These are phyloP conservation scores for Neoaliturus tenellus DNA, from an alignment of 2,888 invertebrate genomes.

Conservation along the genomic window DNA sequence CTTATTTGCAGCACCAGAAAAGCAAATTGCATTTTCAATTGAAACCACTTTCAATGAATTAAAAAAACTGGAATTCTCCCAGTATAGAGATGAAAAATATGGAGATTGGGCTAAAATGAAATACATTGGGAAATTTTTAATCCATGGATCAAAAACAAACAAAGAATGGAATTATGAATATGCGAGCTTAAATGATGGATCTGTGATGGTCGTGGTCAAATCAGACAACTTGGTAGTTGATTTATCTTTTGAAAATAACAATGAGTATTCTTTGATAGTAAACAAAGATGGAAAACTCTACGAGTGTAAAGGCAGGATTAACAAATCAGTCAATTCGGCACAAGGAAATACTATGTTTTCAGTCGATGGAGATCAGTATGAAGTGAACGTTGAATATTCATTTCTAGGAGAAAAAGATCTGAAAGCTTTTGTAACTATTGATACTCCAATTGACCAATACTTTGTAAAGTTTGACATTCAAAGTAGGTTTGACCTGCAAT, in stretches of 20 bases:
- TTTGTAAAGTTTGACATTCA: background rate
- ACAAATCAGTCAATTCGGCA: background rate
- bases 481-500: background rate
- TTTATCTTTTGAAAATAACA: background rate
- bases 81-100: background rate
- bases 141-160: background rate
- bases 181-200: background rate
- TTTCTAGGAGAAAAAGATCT: background rate
- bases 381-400: background rate
- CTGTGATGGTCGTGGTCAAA: background rate
- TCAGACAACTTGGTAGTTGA: background rate
- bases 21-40: background rate
- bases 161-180: background rate
- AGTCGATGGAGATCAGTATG: background rate
- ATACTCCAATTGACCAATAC: conserved; percentile 23
- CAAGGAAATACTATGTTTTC: background rate
- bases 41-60: background rate
- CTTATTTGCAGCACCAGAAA: background rate
- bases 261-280: background rate
- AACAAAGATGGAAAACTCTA: background rate
- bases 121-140: background rate
- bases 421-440: background rate
- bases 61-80: background rate
- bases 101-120: background rate
- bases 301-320: conserved; percentile 7